Conservation (phyloP, 2,888 invertebrate species). For the Spialia ferax region DNA sequence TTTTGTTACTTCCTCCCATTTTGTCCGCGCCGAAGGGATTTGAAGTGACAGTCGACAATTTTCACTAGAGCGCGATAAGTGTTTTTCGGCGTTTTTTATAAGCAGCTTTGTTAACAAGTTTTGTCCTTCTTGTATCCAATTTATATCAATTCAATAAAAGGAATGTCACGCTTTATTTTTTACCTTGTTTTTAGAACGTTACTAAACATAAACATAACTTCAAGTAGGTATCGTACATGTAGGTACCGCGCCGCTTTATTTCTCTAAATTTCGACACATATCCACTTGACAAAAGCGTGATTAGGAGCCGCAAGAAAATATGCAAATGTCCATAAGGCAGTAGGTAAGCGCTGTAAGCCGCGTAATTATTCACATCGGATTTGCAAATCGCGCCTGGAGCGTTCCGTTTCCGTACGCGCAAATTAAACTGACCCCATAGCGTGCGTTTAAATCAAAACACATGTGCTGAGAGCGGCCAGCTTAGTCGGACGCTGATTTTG, state of each 20-base stretch:
- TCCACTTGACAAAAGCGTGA: conserved; percentile 13
- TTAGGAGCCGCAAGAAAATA: conserved; percentile 83
- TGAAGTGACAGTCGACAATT: conserved; percentile 85
- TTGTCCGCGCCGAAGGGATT: conserved; percentile 73
- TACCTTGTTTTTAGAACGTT: not conserved
- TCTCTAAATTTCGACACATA: conserved; percentile 28
- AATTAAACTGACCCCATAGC: conserved; percentile 82
- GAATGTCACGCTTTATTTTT: not conserved
- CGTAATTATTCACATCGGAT: conserved; percentile 86
- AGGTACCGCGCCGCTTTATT: not conserved
- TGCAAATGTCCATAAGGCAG: conserved; percentile 85
- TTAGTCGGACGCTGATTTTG: conserved; percentile 82
- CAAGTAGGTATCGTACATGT: too few species aligned
- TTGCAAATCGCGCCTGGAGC: conserved; percentile 82
- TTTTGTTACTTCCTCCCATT: conserved; percentile 82
- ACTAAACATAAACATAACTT: not conserved
- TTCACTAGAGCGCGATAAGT: conserved; percentile 84
- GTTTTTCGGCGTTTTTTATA: conserved; percentile 82
- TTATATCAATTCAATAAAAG: conserved; percentile 43
- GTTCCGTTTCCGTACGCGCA: conserved; percentile 76
- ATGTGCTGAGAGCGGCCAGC: conserved; percentile 82
- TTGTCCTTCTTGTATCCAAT: conserved; percentile 60
- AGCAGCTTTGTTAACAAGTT: conserved; percentile 78
- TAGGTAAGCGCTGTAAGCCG: conserved; percentile 85
- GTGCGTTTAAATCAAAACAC: conserved; percentile 84